Conservation (phyloP, 1,140 invertebrate species). For the Cotesia glomerata region DNA sequence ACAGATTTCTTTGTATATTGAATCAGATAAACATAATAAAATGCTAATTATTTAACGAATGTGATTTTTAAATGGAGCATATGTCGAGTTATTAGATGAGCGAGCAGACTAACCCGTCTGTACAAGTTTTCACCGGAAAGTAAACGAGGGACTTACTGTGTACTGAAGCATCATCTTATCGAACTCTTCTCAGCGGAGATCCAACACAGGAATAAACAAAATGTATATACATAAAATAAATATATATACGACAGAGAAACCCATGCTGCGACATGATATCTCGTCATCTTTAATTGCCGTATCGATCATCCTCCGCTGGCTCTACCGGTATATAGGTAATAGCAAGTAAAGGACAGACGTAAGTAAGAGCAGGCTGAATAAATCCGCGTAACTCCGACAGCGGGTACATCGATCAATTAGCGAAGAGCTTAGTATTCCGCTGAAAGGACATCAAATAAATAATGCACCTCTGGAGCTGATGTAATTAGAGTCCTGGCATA, state of each 20-base stretch:
- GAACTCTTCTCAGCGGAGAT: not conserved
- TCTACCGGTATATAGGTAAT: not conserved
- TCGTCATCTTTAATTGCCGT: conserved; percentile 38
- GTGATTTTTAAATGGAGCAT: not conserved
- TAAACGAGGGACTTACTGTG: conserved; percentile 8
- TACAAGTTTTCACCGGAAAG: not conserved
- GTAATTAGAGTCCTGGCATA: not conserved
- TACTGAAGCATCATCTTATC: not conserved
- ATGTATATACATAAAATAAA: too few relatives aligned
- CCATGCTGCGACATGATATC: conserved; percentile 15
- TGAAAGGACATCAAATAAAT: not conserved
- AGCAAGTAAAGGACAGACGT: not conserved
- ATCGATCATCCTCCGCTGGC: conserved; percentile 23
- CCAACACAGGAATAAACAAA: not conserved
- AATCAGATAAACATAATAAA: conserved; percentile 10
- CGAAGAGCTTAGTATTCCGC: conserved; percentile 16
- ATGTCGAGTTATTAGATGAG: not conserved
- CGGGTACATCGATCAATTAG: conserved; percentile 34
- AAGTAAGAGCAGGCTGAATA: not conserved
- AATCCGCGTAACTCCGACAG: conserved; percentile 12
- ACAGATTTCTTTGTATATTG: not conserved
- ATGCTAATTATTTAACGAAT: conserved; percentile 17
- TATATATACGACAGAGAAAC: not conserved
- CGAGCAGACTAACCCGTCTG: not conserved
- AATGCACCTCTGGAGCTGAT: not conserved